phyloP scores from a whole-genome alignment of 2,888 invertebrate species.

The Tipula unca region DNA sequence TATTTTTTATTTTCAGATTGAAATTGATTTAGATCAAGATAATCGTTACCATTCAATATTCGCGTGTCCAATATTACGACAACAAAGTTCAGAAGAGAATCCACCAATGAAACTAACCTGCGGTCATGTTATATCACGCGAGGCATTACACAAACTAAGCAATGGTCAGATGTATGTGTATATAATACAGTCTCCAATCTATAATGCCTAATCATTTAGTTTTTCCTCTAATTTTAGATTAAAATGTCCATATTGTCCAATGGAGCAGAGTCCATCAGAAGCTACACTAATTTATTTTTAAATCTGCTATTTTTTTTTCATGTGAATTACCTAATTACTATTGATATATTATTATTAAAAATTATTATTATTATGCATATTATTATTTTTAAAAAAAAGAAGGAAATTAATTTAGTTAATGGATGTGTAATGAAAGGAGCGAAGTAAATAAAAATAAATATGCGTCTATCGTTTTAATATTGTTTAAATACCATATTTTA shows the following conservation, averaged over 20 bases:
- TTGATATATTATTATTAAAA: not conserved
- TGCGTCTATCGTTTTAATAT: not conserved
- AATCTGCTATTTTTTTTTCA: conserved; percentile 27
- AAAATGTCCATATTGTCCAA: conserved; percentile 98
- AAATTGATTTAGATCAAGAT: conserved; percentile 85
- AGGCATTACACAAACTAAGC: conserved; percentile 91
- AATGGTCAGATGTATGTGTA: conserved; percentile 77
- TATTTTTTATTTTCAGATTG: conserved; percentile 56
- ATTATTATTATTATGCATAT: not conserved
- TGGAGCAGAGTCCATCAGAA: conserved; percentile 89
- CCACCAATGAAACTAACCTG: conserved; percentile 96
- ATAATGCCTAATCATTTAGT: not conserved
- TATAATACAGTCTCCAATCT: not conserved
- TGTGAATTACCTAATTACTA: not conserved
- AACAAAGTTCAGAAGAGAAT: conserved; percentile 91
- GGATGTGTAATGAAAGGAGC: not conserved
- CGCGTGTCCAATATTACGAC: conserved; percentile 95
- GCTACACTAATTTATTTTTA: conserved; percentile 90
- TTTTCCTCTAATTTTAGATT: conserved; percentile 52
- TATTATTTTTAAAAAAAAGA: not conserved
- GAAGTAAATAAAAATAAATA: not conserved
- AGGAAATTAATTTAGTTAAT: not conserved
- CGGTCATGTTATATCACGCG: conserved; percentile 96
- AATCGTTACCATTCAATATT: conserved; percentile 96
- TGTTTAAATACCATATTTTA: not conserved